phyloP scores from a whole-genome alignment of 1,140 invertebrate species.

The Lucilia cuprina region DNA sequence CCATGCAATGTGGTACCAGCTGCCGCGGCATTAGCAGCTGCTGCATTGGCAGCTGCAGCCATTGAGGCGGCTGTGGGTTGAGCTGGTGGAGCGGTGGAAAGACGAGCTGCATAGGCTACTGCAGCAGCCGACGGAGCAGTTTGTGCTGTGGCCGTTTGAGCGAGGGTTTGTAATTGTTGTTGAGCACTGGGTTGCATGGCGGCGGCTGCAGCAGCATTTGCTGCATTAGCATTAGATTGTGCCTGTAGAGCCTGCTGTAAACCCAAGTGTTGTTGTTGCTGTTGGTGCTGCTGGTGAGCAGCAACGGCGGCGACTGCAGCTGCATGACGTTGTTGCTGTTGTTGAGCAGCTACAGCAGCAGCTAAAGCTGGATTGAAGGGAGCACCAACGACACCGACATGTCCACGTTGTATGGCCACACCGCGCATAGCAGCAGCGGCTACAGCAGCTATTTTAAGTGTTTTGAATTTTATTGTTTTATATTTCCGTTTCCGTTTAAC shows the following conservation, averaged over 20 bases:
- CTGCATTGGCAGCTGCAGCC: slow-evolving; percentile 71
- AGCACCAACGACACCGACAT: slow-evolving; percentile 65
- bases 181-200: slow-evolving; percentile 45
- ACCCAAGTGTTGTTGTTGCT: slow-evolving; percentile 43
- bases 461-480: slow-evolving; percentile 16
- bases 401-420: slow-evolving; percentile 73
- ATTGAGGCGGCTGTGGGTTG: slow-evolving; percentile 71
- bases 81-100: slow-evolving; percentile 68
- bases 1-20: slow-evolving; percentile 75
- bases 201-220: slow-evolving; percentile 47
- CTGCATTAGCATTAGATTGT: slow-evolving; percentile 46
- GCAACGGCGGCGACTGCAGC: slow-evolving; percentile 68
- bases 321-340: slow-evolving; percentile 68
- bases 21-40: slow-evolving; percentile 68
- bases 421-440: slow-evolving; percentile 74
- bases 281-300: slow-evolving; percentile 66
- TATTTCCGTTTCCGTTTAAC: neutral
- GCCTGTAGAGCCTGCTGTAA: slow-evolving; percentile 43
- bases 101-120: slow-evolving; percentile 64
- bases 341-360: slow-evolving; percentile 67
- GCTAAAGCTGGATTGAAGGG: slow-evolving; percentile 68
- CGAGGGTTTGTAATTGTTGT: slow-evolving; percentile 39
- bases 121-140: slow-evolving; percentile 48
- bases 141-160: slow-evolving; percentile 45
- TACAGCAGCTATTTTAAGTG: slow-evolving; percentile 51